Percentiles rank a stretch among this genome's conserved stretches.
These are phyloP conservation scores for Cotesia glomerata DNA, from an alignment of 1,140 invertebrate genomes.

Conservation along the genomic window DNA sequence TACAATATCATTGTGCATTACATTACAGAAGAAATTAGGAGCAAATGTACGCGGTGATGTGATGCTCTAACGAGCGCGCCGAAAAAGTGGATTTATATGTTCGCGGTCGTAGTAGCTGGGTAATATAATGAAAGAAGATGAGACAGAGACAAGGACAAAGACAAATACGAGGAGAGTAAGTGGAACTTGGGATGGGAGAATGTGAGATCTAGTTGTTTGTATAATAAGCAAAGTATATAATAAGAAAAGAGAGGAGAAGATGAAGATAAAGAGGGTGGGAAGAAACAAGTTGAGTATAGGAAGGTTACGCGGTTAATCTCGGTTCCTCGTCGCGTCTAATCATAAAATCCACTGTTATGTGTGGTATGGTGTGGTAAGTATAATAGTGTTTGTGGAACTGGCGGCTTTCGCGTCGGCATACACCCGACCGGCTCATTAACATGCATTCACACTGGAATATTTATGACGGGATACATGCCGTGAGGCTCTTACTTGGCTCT, in stretches of 20 bases:
- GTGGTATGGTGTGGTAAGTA: too few relatives aligned
- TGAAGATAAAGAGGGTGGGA: not conserved
- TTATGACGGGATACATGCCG: slow-evolving; percentile 44
- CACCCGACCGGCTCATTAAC: slow-evolving; percentile 53
- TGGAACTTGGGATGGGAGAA: not conserved
- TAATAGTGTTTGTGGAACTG: slow-evolving; percentile 17
- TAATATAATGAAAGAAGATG: not conserved
- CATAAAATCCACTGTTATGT: slow-evolving; percentile 36
- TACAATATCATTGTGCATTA: slow-evolving; percentile 1
- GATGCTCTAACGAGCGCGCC: slow-evolving; percentile 33
- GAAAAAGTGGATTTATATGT: slow-evolving; percentile 36
- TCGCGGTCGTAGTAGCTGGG: not conserved
- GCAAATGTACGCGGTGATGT: slow-evolving; percentile 6
- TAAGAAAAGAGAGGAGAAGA: not conserved
- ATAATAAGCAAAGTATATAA: not conserved
- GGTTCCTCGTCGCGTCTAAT: slow-evolving; percentile 49
- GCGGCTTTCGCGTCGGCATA: slow-evolving; percentile 20
- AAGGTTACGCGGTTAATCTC: slow-evolving; percentile 36
- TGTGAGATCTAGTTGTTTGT: not conserved
- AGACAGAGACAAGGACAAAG: slow-evolving; percentile 30
- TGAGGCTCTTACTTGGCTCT: slow-evolving; percentile 1
- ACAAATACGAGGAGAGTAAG: not conserved
- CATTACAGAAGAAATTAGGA: slow-evolving; percentile 25
- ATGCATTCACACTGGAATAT: slow-evolving; percentile 58
- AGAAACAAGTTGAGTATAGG: not conserved